Percentiles rank a stretch among this genome's conserved stretches.
Conservation (phyloP, 2,113 vertebrate genomes). For the Vidua macroura region DNA sequence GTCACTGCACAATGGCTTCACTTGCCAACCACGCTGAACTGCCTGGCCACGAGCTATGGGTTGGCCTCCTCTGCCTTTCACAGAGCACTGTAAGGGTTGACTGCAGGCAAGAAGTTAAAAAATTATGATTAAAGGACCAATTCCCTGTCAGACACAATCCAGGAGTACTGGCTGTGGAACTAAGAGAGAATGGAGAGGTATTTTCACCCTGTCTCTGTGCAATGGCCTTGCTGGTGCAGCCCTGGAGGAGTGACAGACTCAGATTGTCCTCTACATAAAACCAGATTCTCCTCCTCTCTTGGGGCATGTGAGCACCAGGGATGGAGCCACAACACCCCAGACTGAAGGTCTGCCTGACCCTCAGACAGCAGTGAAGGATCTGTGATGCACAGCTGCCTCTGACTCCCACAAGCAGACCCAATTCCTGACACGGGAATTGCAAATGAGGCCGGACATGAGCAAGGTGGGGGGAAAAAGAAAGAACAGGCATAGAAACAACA, state of each 20-base stretch:
- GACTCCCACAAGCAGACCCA: neutral
- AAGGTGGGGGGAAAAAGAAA: neutral
- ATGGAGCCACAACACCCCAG: neutral
- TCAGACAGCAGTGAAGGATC: neutral
- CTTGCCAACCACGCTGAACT: neutral
- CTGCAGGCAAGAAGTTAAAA: neutral
- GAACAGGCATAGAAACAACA: neutral
- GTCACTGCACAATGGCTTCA: neutral
- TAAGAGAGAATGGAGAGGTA: neutral
- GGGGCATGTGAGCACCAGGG: neutral
- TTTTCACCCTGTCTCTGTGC: neutral
- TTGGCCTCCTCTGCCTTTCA: neutral
- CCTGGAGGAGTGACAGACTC: neutral
- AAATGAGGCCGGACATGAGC: neutral
- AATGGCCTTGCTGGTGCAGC: neutral
- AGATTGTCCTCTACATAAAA: rapidly evolving
- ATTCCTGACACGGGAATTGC: neutral
- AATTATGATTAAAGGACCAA: neutral
- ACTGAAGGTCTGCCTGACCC: neutral
- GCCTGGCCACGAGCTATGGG: neutral
- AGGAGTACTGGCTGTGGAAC: neutral
- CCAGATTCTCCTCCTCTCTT: neutral
- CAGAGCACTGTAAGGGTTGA: neutral
- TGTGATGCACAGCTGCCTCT: neutral
- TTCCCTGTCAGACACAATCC: neutral